Evolutionary conservation across 2,113 vertebrate species (phyloP), one percentile per base, ranked within the genome.

Genomic region (Phodopus roborovskii): DNA sequence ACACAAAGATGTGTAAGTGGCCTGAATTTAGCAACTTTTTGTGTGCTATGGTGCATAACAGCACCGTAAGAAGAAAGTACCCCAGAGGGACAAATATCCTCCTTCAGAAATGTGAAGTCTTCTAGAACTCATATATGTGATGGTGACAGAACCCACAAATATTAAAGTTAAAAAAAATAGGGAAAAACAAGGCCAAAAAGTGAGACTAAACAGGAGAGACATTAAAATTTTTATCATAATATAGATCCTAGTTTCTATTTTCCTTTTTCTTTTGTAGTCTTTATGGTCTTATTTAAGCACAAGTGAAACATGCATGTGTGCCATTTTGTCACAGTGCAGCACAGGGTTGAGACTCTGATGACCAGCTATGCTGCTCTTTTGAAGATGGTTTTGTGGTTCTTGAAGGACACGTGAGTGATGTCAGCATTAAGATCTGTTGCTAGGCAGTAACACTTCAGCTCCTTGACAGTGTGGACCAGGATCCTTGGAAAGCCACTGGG

Each of bases 371-470:
- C 15, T 20, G 28, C 26, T 66, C 28, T 66, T 66, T 48, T 62
- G 16, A 33, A 0, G 1, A 20, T 45, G 42, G 8, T 42, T 66
- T 22, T 13, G 30, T 33, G 39, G 17, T 66, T 48, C 39, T 66
- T 7, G 9, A 20, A 48, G 60, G 28, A 22, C 7, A 9, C 28
- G 4, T 12, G 39, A 64, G 26, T 33, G n/a, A 64, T 33, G 0
- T 66, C 42, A 66, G 62, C 9, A 33, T 17, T 33, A 6, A 9
- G 26, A 85, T 22, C 99, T 99, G 99, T 99, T 99, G 94, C 99
- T 99, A 99, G 99, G 99, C 99, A 99, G 98, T 53, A 99, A 99
- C 93, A 99, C 99, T 86, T 99, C 99, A 99, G 30, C 8, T 39
- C 71, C 71, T 42, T 24, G 20, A 42, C 22, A 42, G 28, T 22